Evolutionary conservation across 2,113 vertebrate genomes (phyloP), one percentile per base, ranked within the genome.

Genomic region (Dermatemys mawii): DNA sequence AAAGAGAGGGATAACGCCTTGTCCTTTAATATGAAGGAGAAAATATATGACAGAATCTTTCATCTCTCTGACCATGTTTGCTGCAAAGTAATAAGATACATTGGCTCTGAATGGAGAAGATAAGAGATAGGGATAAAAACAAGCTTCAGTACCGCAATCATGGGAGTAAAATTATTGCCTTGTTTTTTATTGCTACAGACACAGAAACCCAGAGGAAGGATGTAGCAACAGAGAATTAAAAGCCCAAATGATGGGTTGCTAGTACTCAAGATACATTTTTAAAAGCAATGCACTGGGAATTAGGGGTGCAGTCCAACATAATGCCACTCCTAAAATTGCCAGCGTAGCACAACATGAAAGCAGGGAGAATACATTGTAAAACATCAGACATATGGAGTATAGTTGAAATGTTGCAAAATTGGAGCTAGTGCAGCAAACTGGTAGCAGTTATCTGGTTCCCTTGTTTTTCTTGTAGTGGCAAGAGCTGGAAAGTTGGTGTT

Each of bases 1-100:
- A 97, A 94, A 92, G 83, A 87, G 94, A 84, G 94, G 93, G 91
- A 94, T 96, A 96, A 97, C 97, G 95, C 87, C 89, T 93, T 95
- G 90, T 94, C 94, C 95, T 97, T 97, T 97, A 97, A 97, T 97
- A 93, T 81, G 53, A 90, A 92, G 55, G 95, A 87, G 67, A 92
- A 95, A 98, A 97, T 96, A 96, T 57, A 93, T 86, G 97, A 97
- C 96, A 97, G 97, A 97, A 98, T 97, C 94, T 97, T 96, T 97
- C 96, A 98, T 97, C 96, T 98, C 95, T 98, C 95, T 97, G 96
- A 94, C 96, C 96, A 57, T 82, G 96, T 96, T 97, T 97, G 94
- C 95, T 97, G 96, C 95, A 97, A 96, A 97, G 93, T 94, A 96
- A 97, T 97, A 96, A 96, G 94, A 95, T 94, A 92, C 49, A 70